Base-by-base conservation (phyloP, 2,797 vertebrate genomes). In the Girardinus metallicus region DNA sequence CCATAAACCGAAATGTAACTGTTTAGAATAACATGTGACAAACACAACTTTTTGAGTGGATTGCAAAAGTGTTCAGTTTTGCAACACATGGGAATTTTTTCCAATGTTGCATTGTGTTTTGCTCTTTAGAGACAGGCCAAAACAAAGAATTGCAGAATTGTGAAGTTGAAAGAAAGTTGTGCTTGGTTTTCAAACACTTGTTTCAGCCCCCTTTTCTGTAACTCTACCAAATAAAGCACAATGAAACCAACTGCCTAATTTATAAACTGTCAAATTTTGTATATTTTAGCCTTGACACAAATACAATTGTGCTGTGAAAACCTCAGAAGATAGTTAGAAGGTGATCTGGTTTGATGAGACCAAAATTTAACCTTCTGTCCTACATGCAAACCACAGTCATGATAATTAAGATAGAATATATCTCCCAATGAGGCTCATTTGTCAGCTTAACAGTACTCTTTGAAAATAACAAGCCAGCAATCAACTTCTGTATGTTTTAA, bases 1-100 rank as follows among this genome's bases (percentile, higher is more conserved):
- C 49, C 36, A 0, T 7, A 13, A 23, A 75, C 57, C 80, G 73
- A 84, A 90, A 83, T 77, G 34, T 21, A 41, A 44, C 76, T 43
- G 47, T 80, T 85, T 80, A 46, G 80, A 75, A 31, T 34, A 79
- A 79, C 57, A 11, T 13, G 31, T 72, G 49, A 78, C 41, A 74
- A 80, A 77, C 26, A 73, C 34, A 53, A 74, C 18, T 57, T 77
- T 47, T 5, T 81, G 49, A 44, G 43, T 16, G 29, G 5, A 34
- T 31, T 62, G 15, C 57, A 62, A 64, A 64, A 36, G 16, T 21
- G 9, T 36, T 36, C 62, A 36, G 15, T 64, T 64, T 36, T 64
- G 62, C 31, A 64, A 36, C 2, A 1, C 16, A 36, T 9, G 34
- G 72, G 77, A n/a, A 71, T 84, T 84, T 23, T 3, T 86, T 86